These are phyloP conservation scores for Synanthedon andrenaeformis DNA, from an alignment of 2,888 invertebrate species.

Conservation along the genomic window DNA sequence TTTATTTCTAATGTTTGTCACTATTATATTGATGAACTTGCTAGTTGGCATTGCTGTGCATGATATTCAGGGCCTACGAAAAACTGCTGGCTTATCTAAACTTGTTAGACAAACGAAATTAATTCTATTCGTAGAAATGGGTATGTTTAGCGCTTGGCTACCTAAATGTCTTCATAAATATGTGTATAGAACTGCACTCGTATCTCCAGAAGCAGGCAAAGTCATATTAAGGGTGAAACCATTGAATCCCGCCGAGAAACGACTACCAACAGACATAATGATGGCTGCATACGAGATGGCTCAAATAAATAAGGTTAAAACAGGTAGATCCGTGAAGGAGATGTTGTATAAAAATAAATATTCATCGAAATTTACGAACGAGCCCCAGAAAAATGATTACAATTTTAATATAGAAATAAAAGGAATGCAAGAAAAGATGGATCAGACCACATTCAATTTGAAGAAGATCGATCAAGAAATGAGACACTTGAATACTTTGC, in stretches of 20 bases:
- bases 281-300: conserved; percentile 85
- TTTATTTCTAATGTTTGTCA: conserved; percentile 84
- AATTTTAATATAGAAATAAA: conserved; percentile 70
- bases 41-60: conserved; percentile 89
- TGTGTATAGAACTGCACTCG: conserved; percentile 81
- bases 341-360: conserved; percentile 69
- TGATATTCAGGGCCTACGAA: conserved; percentile 86
- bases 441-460: conserved; percentile 77
- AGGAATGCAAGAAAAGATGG: conserved; percentile 76
- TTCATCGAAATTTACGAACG: conserved; percentile 74
- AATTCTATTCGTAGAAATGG: conserved; percentile 85
- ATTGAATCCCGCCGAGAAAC: conserved; percentile 82
- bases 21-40: conserved; percentile 87
- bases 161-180: conserved; percentile 80
- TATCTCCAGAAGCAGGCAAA: conserved; percentile 84
- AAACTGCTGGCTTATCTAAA: conserved; percentile 86
- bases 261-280: conserved; percentile 82
- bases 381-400: conserved; percentile 46
- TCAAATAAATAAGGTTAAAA: conserved; percentile 76
- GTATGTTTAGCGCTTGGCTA: conserved; percentile 81
- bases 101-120: conserved; percentile 86
- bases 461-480: conserved; percentile 78
- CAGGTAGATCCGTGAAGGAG: conserved; percentile 74
- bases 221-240: conserved; percentile 87
- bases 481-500: conserved; percentile 71